Percentiles rank a stretch among this genome's conserved stretches.
Evolutionary conservation across 1,140 invertebrate genomes (phyloP).

Genomic region (Aphidius ervi): DNA sequence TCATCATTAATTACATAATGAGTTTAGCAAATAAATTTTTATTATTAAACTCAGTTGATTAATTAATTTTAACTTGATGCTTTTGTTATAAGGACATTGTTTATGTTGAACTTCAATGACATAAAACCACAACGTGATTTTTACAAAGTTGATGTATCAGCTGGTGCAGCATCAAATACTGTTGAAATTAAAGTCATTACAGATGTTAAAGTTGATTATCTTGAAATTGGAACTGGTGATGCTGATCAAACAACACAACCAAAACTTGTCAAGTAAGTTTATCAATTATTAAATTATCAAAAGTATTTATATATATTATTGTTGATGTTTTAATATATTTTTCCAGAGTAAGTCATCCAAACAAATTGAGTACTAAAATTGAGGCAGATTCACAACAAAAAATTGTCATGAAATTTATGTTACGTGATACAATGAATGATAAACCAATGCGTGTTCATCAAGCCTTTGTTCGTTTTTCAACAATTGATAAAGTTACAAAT

Average conservation of each 20-base stretch:
- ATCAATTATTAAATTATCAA: neutral
- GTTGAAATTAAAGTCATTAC: conserved; percentile 72
- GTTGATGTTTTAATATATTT: conserved; percentile 3
- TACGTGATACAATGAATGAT: conserved; percentile 69
- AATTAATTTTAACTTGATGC: conserved; percentile 2
- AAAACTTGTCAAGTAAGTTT: conserved; percentile 66
- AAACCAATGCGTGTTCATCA: conserved; percentile 81
- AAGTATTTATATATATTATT: conserved; percentile 2
- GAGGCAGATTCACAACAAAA: conserved; percentile 89
- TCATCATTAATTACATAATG: neutral
- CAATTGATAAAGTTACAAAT: conserved; percentile 43
- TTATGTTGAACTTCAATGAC: conserved; percentile 74
- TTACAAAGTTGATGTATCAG: conserved; percentile 76
- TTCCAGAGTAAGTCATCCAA: conserved; percentile 65
- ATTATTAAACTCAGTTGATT: neutral
- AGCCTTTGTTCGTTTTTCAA: conserved; percentile 80
- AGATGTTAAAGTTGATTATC: conserved; percentile 67
- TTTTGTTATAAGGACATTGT: conserved; percentile 59
- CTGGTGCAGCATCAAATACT: conserved; percentile 59
- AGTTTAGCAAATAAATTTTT: conserved; percentile 23
- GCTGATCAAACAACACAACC: conserved; percentile 80
- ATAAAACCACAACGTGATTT: conserved; percentile 76
- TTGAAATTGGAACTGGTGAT: conserved; percentile 87
- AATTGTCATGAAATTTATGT: conserved; percentile 74
- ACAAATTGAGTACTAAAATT: conserved; percentile 63